Percentiles rank a stretch among this genome's conserved stretches.
Evolutionary conservation across 2,888 invertebrate genomes (phyloP).

Genomic region (Drosophila anomelani): DNA sequence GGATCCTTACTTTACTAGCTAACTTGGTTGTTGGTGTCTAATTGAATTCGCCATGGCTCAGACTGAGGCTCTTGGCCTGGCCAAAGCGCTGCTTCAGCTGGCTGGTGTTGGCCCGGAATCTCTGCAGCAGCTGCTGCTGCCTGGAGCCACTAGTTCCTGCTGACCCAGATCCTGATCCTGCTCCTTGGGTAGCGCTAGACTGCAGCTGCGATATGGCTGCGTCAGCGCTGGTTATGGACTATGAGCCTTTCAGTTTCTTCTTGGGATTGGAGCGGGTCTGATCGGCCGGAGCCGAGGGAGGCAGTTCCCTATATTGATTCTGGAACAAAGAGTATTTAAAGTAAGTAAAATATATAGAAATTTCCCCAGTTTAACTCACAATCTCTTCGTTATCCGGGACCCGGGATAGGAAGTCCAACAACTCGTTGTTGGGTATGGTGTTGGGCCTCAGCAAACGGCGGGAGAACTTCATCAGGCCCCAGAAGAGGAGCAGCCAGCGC

Average conservation of each 20-base stretch:
- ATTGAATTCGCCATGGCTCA: slow-evolving; percentile 66
- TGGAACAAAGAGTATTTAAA: slow-evolving; percentile 25
- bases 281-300: slow-evolving; percentile 79
- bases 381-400: slow-evolving; percentile 97
- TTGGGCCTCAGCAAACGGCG: slow-evolving; percentile 96
- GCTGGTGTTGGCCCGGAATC: slow-evolving; percentile 81
- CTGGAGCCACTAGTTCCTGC: not conserved
- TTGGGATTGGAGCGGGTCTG: slow-evolving; percentile 82
- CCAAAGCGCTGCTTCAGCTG: slow-evolving; percentile 78
- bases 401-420: slow-evolving; percentile 96
- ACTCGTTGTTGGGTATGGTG: slow-evolving; percentile 98
- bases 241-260: slow-evolving; percentile 83
- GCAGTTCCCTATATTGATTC: slow-evolving; percentile 83
- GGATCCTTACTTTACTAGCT: slow-evolving; percentile 23
- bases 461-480: slow-evolving; percentile 98
- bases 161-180: slow-evolving; percentile 18
- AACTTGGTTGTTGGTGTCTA: slow-evolving; percentile 44
- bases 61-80: slow-evolving; percentile 71
- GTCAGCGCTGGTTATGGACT: slow-evolving; percentile 82
- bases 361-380: slow-evolving; percentile 86
- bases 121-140: slow-evolving; percentile 81
- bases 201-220: slow-evolving; percentile 66
- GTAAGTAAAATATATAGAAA: too few relatives aligned
- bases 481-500: slow-evolving; percentile 94
- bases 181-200: slow-evolving; percentile 54